These are phyloP conservation scores for Procavia capensis DNA, from an alignment of 2,113 vertebrate genomes.

Conservation along the genomic window DNA sequence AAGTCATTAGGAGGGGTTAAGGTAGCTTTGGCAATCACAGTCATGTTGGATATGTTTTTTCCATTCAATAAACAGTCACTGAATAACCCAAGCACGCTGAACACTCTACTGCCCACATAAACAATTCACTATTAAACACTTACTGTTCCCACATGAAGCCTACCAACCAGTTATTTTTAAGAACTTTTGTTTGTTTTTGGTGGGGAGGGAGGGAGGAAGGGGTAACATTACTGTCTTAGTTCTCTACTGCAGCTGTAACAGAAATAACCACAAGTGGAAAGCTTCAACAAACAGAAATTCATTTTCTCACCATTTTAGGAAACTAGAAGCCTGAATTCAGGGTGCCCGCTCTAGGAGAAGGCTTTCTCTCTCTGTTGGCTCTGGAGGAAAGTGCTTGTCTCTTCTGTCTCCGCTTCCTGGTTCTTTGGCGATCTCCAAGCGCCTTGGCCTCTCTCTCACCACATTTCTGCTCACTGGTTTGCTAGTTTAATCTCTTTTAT, in stretches of 20 bases:
- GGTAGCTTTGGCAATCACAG: constrained; percentile 50
- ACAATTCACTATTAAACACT: constrained; percentile 71
- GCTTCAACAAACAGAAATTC: neutral
- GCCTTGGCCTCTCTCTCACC: neutral
- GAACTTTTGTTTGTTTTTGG: constrained; percentile 53
- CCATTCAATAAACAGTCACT: constrained; percentile 77
- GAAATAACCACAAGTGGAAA: neutral
- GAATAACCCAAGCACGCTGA: neutral
- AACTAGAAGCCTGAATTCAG: neutral
- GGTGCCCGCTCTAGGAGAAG: neutral
- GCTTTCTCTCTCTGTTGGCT: neutral
- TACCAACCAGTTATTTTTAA: constrained; percentile 64
- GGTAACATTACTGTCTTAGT: neutral
- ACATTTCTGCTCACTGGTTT: neutral
- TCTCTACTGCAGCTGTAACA: neutral
- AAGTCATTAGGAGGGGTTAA: constrained; percentile 66
- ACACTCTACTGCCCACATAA: constrained; percentile 56
- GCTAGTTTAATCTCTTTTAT: neutral
- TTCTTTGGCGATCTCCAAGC: neutral
- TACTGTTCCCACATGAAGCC: constrained; percentile 59
- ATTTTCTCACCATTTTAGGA: neutral
- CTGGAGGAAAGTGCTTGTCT: neutral
- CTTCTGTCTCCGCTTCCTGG: neutral
- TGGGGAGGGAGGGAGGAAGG: neutral
- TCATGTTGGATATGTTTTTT: constrained; percentile 25